Conservation (phyloP, 2,113 vertebrate species). For the Ploceus nigricollis region DNA sequence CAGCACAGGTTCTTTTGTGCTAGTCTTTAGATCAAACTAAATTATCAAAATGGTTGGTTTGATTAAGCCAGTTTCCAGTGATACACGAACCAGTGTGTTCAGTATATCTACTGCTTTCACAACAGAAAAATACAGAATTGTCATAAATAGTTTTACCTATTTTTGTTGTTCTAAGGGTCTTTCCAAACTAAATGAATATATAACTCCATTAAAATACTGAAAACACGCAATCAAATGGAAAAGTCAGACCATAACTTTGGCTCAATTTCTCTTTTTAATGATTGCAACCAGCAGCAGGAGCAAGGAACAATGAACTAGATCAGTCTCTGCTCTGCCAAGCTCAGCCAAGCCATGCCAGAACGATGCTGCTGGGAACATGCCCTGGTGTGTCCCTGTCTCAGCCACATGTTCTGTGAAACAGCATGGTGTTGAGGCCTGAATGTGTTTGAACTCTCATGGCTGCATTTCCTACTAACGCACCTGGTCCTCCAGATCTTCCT, state of each 20-base stretch:
- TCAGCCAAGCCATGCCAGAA: accelerated
- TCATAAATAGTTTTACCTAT: accelerated
- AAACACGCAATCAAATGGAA: not conserved
- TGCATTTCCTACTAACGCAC: not conserved
- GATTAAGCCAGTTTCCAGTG: not conserved
- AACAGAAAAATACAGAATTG: not conserved
- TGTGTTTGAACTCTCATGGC: not conserved
- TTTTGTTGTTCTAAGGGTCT: not conserved
- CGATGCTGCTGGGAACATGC: not conserved
- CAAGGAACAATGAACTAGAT: not conserved
- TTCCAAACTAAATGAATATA: not conserved
- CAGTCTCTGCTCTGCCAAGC: not conserved
- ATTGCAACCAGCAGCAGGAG: not conserved
- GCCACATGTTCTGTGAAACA: accelerated
- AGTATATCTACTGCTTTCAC: not conserved
- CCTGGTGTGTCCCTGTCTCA: not conserved
- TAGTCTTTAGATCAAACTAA: not conserved
- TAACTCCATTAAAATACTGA: not conserved
- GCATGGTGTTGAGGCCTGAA: accelerated
- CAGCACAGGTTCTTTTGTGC: not conserved
- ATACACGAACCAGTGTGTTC: not conserved
- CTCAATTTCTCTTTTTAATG: not conserved
- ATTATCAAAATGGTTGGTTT: not conserved
- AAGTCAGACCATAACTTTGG: not conserved
- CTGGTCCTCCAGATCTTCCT: not conserved